Conservation (phyloP, 53 echinoderm and acorn worm genomes). For the Apostichopus leukothele region DNA sequence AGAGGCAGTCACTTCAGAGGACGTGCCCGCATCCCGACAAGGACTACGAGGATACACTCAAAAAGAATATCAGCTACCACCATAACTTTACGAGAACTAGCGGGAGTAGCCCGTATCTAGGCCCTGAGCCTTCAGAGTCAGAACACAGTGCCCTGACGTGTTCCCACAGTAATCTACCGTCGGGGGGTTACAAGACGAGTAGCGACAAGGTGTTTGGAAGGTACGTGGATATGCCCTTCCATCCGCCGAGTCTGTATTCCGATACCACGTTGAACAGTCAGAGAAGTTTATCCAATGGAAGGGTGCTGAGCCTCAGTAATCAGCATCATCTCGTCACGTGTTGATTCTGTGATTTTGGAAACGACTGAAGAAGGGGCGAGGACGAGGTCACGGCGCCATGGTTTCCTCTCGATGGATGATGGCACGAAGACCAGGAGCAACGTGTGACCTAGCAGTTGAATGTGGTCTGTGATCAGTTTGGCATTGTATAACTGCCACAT, state of each 20-base stretch:
- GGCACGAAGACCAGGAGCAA: no score
- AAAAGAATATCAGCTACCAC: constrained; percentile 31
- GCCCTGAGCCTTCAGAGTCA: constrained; percentile 58
- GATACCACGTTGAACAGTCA: constrained; percentile 46
- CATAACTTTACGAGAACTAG: constrained; percentile 50
- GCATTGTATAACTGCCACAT: no score
- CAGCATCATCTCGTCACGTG: constrained; percentile 34
- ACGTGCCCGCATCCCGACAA: constrained; percentile 29
- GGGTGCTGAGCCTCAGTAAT: constrained; percentile 3
- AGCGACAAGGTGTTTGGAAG: constrained; percentile 44
- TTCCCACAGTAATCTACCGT: constrained; percentile 29
- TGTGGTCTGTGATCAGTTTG: no score
- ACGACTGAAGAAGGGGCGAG: no score
- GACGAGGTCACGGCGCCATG: no score
- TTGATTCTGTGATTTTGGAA: neutral
- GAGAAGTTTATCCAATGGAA: constrained; percentile 34
- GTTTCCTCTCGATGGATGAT: no score
- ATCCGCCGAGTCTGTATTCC: constrained; percentile 45
- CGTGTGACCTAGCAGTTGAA: no score
- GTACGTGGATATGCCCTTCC: constrained; percentile 43
- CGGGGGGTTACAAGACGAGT: constrained; percentile 38
- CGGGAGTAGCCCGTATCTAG: constrained; percentile 40
- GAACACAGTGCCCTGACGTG: constrained; percentile 59
- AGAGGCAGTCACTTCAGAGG: constrained; percentile 5
- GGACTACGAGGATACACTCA: constrained; percentile 36